Evolutionary conservation across 2,113 vertebrate genomes (phyloP), one percentile per base, ranked within the genome.

Genomic region (Lophotis ruficrista): DNA sequence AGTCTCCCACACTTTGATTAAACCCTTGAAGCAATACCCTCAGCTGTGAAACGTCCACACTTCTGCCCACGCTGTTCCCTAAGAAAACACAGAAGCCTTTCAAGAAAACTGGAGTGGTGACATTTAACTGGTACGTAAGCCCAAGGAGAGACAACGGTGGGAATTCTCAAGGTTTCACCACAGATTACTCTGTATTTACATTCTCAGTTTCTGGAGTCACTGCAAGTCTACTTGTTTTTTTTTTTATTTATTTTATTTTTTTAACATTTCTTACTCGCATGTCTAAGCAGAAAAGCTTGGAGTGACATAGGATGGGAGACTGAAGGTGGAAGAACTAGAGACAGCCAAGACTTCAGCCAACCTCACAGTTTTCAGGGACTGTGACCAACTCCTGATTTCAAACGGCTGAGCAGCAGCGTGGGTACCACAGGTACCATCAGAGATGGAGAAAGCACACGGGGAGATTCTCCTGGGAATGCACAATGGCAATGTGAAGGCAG

Each of bases 1-100:
- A 70, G 57, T 87, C 73, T 83, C 81, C 80, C 91, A 82, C 62
- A 66, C 58, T 96, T 82, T 38, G 54, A 95, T 48, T 83, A 66
- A 77, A 50, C 43, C 28, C 65, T 89, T 76, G 75, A 95, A 93
- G 93, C 80, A 92, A 76, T 19, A 61, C 45, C 8, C 89, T 80
- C 45, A 31, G 51, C 24, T 87, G 77, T 61, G 57, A 90, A 37
- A 79, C 2, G 31, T 28, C 87, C 77, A 87, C 73, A 22, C 61
- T 82, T 83, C 48, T 75, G 45, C 91, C 84, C 82, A 85, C 17
- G 0, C 77, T 64, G 69, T 41, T 84, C 87, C 27, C 8, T 2
- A 79, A 80, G 38, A 64, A 60, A 89, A 64, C 30, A 23, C 18
- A 61, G 45, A 27, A 88, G 76, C 62, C 57, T 93, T 85, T 72